Evolutionary conservation across 2,797 vertebrate genomes (phyloP).

Genomic region (Agapornis canus): DNA sequence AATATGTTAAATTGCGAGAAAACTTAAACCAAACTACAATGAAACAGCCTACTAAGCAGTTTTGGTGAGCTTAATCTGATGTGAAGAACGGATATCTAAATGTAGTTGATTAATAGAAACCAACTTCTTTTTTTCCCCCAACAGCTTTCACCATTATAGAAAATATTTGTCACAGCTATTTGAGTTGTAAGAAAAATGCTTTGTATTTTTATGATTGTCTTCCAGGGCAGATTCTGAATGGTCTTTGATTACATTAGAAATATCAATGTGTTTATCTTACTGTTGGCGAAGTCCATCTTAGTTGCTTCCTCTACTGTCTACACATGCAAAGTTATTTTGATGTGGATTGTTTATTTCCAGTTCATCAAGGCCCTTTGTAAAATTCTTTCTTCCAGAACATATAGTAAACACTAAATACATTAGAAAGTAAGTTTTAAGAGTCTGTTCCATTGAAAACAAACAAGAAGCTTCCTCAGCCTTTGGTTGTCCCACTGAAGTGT

Average conservation of each 20-base stretch:
- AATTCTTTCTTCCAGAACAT: background rate
- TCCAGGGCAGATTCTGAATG: constrained; percentile 6
- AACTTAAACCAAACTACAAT: background rate
- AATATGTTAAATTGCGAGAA: background rate
- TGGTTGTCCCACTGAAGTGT: accelerated
- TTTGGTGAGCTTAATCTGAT: background rate
- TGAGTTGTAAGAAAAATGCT: constrained; percentile 14
- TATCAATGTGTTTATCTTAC: constrained; percentile 1
- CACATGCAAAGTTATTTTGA: background rate
- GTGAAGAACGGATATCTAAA: background rate
- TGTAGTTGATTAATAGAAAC: constrained; percentile 24
- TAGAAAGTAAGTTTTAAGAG: background rate
- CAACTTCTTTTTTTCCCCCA: background rate
- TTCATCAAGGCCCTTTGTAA: background rate
- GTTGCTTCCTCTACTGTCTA: constrained; percentile 8
- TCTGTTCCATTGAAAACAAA: background rate
- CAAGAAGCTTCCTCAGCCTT: background rate
- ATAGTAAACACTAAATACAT: background rate
- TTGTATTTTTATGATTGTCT: constrained; percentile 22
- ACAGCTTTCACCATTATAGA: background rate
- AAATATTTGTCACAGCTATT: constrained; percentile 30
- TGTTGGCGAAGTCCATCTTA: background rate
- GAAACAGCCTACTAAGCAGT: background rate
- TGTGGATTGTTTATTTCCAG: background rate
- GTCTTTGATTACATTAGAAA: background rate